Conservation (phyloP, 2,888 invertebrate species). For the Lepidochrysops patricia region DNA sequence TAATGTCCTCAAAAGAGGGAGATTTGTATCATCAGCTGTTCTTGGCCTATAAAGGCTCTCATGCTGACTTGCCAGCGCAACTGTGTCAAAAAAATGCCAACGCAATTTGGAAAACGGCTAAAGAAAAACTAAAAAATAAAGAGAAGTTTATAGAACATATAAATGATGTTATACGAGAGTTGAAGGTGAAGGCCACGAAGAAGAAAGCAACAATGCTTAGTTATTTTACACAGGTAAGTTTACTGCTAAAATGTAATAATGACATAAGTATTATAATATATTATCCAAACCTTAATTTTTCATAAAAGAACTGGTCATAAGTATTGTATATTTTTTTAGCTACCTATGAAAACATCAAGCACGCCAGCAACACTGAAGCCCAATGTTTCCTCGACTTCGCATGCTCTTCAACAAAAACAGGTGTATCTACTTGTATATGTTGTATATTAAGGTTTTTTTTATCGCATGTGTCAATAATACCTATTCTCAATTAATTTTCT, state of each 20-base stretch:
- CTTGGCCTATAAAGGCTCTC: slow-evolving; percentile 7
- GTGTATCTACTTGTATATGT: slow-evolving; percentile 11
- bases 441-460: slow-evolving; percentile 13
- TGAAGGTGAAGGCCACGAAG: slow-evolving; percentile 14
- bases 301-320: slow-evolving; percentile 10
- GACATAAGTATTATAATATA: slow-evolving; percentile 7
- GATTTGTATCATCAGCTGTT: slow-evolving; percentile 12
- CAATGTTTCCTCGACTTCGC: slow-evolving; percentile 12
- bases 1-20: slow-evolving; percentile 11
- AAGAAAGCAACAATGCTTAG: slow-evolving; percentile 14
- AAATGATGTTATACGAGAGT: slow-evolving; percentile 10
- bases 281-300: no score
- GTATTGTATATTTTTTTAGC: slow-evolving; percentile 15
- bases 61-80: slow-evolving; percentile 5
- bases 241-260: slow-evolving; percentile 5
- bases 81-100: slow-evolving; percentile 10
- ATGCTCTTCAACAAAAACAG: slow-evolving; percentile 14
- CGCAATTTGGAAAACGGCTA: slow-evolving; percentile 10
- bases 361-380: slow-evolving; percentile 13
- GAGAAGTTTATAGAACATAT: slow-evolving; percentile 9
- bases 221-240: slow-evolving; percentile 13
- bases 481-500: slow-evolving; percentile 15
- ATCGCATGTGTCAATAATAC: slow-evolving; percentile 12
- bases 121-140: slow-evolving; percentile 8
- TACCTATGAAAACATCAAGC: slow-evolving; percentile 15